Percentiles rank a stretch among this genome's conserved stretches.
phyloP scores from a whole-genome alignment of 2,113 vertebrate species.

The Prunella fulvescens region DNA sequence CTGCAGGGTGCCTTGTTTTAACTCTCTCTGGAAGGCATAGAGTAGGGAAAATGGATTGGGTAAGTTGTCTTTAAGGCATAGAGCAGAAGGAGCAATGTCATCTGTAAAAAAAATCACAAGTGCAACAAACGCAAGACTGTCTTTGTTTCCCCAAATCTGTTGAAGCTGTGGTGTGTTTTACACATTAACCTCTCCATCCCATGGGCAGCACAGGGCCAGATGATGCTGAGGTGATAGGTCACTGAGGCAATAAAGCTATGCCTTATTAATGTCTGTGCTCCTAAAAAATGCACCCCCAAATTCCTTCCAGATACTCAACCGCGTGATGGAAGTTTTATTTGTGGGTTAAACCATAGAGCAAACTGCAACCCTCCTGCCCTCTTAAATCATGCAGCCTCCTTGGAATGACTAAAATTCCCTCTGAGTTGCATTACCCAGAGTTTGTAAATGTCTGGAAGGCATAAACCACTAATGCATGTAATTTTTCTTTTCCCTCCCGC shows the following conservation, averaged over 20 bases:
- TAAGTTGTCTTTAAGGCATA: neutral
- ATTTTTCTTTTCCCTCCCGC: constrained; percentile 4
- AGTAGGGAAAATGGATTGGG: neutral
- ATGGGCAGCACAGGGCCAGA: neutral
- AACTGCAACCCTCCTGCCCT: constrained; percentile 2
- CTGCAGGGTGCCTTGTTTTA: neutral
- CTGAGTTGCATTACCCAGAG: constrained; percentile 13
- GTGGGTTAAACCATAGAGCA: constrained; percentile 45
- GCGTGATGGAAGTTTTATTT: constrained; percentile 31
- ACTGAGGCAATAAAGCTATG: neutral
- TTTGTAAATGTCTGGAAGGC: constrained; percentile 47
- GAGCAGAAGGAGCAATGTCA: neutral
- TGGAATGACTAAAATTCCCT: constrained; percentile 17
- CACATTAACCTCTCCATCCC: neutral
- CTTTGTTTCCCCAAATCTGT: neutral
- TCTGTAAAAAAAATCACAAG: neutral
- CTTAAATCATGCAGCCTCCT: constrained; percentile 32
- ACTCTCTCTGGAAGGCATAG: neutral
- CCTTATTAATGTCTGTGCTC: constrained; percentile 12
- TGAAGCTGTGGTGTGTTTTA: neutral
- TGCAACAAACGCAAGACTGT: neutral
- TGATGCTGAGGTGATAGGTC: neutral
- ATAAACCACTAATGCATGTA: constrained; percentile 52
- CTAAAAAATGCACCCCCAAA: constrained; percentile 36
- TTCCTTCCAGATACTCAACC: constrained; percentile 39